phyloP scores from a whole-genome alignment of 1,140 invertebrate genomes.

The Trichonephila clavipes region DNA sequence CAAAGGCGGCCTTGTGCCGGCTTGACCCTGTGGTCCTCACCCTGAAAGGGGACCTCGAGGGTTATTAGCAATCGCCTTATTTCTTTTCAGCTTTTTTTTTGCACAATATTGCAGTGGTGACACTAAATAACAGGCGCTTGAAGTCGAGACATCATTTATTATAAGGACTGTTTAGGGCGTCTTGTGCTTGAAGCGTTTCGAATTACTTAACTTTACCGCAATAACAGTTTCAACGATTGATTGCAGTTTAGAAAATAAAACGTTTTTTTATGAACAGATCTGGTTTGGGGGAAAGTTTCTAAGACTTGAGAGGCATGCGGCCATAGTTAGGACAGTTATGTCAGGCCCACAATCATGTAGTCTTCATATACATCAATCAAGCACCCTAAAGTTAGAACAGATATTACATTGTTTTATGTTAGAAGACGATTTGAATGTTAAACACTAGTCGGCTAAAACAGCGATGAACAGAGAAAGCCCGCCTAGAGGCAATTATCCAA shows the following conservation, averaged over 20 bases:
- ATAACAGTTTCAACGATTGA: conserved; percentile 23
- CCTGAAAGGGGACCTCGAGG: background rate
- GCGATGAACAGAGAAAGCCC: no score
- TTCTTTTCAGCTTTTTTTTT: background rate
- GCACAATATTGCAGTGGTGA: background rate
- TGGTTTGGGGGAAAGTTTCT: background rate
- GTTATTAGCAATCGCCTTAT: background rate
- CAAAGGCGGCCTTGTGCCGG: conserved; percentile 11
- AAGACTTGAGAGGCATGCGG: background rate
- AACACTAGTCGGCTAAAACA: no score
- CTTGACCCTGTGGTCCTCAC: background rate
- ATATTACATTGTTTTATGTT: background rate
- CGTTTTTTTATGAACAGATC: background rate
- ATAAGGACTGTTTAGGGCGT: background rate
- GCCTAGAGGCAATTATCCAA: no score
- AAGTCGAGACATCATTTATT: background rate
- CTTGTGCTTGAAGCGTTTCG: background rate
- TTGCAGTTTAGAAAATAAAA: background rate
- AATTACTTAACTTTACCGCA: background rate
- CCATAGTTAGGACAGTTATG: background rate
- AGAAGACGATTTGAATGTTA: no score
- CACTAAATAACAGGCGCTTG: background rate
- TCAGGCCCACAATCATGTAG: background rate
- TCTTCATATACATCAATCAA: background rate
- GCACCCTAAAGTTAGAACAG: background rate